Conservation (phyloP, 2,797 vertebrate species). For the Leptatherina wallacei region DNA sequence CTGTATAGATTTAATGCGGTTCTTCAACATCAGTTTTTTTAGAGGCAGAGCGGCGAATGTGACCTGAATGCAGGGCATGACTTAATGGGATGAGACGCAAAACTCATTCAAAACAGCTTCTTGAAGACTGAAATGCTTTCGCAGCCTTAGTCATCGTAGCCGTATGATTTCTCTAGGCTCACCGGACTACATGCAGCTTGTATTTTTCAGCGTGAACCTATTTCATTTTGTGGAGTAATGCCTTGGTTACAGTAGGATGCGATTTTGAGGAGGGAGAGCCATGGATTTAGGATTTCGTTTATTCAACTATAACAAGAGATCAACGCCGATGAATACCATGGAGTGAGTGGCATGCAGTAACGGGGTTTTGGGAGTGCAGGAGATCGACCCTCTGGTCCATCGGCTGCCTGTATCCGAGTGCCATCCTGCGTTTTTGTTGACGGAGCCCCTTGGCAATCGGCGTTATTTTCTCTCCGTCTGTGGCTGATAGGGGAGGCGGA, state of each 20-base stretch:
- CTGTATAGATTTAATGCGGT: constrained; percentile 77
- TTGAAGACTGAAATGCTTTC: constrained; percentile 71
- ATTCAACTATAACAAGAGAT: constrained; percentile 61
- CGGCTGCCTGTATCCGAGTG: constrained; percentile 61
- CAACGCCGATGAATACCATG: constrained; percentile 70
- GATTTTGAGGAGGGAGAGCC: constrained; percentile 66
- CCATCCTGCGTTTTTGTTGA: constrained; percentile 72
- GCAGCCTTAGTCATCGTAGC: constrained; percentile 79
- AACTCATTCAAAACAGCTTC: constrained; percentile 81
- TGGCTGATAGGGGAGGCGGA: constrained; percentile 77
- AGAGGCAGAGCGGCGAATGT: constrained; percentile 78
- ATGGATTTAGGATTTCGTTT: constrained; percentile 68
- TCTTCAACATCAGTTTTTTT: constrained; percentile 76
- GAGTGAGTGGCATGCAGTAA: constrained; percentile 73
- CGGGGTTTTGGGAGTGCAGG: constrained; percentile 69
- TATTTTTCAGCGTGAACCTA: constrained; percentile 43
- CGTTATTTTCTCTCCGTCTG: constrained; percentile 76
- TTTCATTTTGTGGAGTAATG: constrained; percentile 59
- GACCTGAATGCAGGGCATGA: constrained; percentile 83
- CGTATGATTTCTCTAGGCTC: constrained; percentile 60
- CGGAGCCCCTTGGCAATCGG: constrained; percentile 76
- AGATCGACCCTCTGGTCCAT: constrained; percentile 74
- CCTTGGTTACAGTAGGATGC: constrained; percentile 69
- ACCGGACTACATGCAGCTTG: constrained; percentile 60
- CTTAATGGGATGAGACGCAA: constrained; percentile 82